A percentile compares a stretch with the other conserved stretches of the same genome.
phyloP scores from a whole-genome alignment of 2,888 invertebrate species.

The Meteorus colon region DNA sequence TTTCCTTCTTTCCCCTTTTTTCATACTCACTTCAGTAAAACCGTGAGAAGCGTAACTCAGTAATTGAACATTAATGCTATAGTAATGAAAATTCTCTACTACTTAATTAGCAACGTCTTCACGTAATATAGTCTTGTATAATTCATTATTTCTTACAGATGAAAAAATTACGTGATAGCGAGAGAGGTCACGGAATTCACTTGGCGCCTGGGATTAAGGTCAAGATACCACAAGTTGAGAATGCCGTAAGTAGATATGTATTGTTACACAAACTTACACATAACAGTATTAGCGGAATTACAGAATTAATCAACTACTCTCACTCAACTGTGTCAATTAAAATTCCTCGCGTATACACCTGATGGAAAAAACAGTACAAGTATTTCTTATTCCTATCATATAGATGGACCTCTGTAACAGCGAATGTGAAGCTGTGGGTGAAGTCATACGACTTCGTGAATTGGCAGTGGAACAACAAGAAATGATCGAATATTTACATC shows the following conservation, averaged over 20 bases:
- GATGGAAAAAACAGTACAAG: background rate
- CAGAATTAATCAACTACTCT: background rate
- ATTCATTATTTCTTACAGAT: conserved; percentile 70
- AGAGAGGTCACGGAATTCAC: conserved; percentile 68
- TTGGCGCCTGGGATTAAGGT: conserved; percentile 62
- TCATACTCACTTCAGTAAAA: too few relatives aligned
- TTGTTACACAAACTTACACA: background rate
- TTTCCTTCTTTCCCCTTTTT: too few relatives aligned
- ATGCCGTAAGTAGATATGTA: conserved; percentile 56
- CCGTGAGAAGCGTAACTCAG: background rate
- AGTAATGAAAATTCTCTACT: conserved; percentile 12
- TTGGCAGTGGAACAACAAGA: conserved; percentile 67
- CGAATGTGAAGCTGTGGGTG: conserved; percentile 60
- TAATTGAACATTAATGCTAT: background rate
- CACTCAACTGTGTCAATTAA: background rate
- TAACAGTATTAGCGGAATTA: background rate
- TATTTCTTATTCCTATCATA: background rate
- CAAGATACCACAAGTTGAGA: conserved; percentile 61
- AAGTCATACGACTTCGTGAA: conserved; percentile 66
- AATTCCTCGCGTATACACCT: background rate
- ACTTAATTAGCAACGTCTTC: conserved; percentile 6
- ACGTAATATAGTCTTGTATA: conserved; percentile 1
- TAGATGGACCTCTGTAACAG: conserved; percentile 63
- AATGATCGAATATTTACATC: conserved; percentile 66
- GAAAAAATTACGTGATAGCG: conserved; percentile 76